Conservation (phyloP, 2,888 invertebrate genomes). For the Criorhina ranunculi region DNA sequence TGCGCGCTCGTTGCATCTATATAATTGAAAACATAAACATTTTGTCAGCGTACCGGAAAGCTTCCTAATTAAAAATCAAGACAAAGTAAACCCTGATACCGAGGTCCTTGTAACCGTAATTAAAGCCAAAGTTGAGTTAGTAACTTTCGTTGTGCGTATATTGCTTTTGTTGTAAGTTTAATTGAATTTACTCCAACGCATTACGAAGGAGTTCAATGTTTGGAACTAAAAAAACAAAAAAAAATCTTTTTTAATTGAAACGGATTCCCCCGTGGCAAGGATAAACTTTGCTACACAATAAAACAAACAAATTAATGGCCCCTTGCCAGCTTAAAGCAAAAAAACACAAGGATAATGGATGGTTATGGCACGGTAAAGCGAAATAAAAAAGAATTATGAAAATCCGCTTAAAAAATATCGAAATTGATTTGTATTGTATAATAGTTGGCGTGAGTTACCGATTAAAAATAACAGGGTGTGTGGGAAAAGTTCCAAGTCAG, state of each 20-base stretch:
- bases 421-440: neutral
- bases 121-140: conserved; percentile 10
- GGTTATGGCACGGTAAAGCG: neutral
- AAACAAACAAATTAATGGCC: conserved; percentile 7
- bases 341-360: neutral
- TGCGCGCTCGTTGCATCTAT: too few relatives aligned
- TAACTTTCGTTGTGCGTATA: conserved; percentile 8
- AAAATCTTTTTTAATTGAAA: conserved; percentile 17
- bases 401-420: conserved; percentile 3
- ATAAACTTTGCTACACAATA: conserved; percentile 1
- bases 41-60: conserved; percentile 2
- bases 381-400: too few relatives aligned
- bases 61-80: conserved; percentile 22
- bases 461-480: neutral
- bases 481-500: neutral
- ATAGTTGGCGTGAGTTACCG: too few relatives aligned
- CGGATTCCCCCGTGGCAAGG: neutral
- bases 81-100: neutral
- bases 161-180: conserved; percentile 1
- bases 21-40: conserved; percentile 22
- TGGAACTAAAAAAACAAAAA: neutral
- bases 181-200: conserved; percentile 24
- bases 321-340: neutral
- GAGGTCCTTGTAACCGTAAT: conserved; percentile 28
- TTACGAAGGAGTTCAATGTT: neutral